A percentile compares a stretch with the other conserved stretches of the same genome.
phyloP scores from a whole-genome alignment of 2,113 vertebrate species.

The Macroglossus sobrinus region DNA sequence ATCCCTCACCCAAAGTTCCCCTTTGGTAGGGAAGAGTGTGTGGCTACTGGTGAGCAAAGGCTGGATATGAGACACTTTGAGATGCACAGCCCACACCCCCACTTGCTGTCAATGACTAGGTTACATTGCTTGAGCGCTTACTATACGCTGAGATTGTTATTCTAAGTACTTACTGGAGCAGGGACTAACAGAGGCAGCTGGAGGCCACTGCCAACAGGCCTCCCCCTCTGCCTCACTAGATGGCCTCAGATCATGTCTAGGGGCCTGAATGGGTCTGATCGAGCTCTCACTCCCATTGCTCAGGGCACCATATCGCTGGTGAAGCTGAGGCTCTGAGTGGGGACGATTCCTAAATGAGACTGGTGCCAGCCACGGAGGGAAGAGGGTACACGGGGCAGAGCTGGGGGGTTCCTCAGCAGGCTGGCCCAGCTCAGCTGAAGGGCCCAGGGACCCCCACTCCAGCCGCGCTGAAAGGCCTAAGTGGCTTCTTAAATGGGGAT shows the following conservation, averaged over 20 bases:
- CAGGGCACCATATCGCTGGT: background rate
- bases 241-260: background rate
- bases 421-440: background rate
- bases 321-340: background rate
- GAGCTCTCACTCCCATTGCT: background rate
- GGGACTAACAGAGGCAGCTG: background rate
- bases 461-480: background rate
- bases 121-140: background rate
- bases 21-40: background rate
- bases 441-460: background rate
- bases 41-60: background rate
- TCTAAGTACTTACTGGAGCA: background rate
- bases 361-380: background rate
- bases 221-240: background rate
- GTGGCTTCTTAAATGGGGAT: background rate
- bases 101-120: background rate
- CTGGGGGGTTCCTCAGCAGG: background rate
- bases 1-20: background rate
- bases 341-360: background rate
- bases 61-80: background rate
- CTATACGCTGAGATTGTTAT: background rate
- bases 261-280: background rate
- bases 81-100: background rate
- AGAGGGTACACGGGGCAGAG: background rate
- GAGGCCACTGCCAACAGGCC: background rate